These are phyloP conservation scores for Lithosia quadra DNA, from an alignment of 2,888 invertebrate genomes.

Conservation along the genomic window DNA sequence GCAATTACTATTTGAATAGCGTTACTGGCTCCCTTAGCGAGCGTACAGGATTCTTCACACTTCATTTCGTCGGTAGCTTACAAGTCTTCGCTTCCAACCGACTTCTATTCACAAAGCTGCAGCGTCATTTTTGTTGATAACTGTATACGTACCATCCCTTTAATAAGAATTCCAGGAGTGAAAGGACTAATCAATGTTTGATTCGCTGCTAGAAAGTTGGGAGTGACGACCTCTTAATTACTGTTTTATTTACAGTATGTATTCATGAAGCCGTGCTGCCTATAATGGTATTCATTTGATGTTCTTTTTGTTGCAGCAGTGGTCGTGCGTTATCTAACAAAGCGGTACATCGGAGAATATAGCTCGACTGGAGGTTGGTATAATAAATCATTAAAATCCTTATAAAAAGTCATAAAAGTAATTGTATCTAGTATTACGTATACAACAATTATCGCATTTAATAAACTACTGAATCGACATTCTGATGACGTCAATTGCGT, in stretches of 20 bases:
- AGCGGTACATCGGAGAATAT: conserved; percentile 93
- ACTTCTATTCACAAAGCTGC: conserved; percentile 71
- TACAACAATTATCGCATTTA: conserved; percentile 1
- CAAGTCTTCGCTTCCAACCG: conserved; percentile 55
- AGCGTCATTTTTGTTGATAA: conserved; percentile 80
- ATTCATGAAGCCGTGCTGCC: conserved; percentile 51
- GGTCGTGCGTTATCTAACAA: conserved; percentile 92
- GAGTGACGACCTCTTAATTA: conserved; percentile 76
- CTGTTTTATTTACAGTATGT: conserved; percentile 58
- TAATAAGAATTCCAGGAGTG: conserved; percentile 77
- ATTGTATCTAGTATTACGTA: conserved; percentile 8
- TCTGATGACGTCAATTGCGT: conserved; percentile 42
- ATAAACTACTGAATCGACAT: conserved; percentile 29
- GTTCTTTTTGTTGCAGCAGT: conserved; percentile 89
- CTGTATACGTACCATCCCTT: conserved; percentile 72
- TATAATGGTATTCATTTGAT: conserved; percentile 53
- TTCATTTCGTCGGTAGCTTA: conserved; percentile 78
- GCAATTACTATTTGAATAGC: conserved; percentile 80
- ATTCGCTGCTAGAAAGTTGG: conserved; percentile 77
- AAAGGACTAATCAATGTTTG: conserved; percentile 78
- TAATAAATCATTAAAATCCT: conserved; percentile 37
- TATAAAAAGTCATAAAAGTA: conserved; percentile 26
- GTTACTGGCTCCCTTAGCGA: conserved; percentile 69
- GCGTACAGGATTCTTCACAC: conserved; percentile 78
- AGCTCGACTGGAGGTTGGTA: conserved; percentile 92